Evolutionary conservation across 1,140 invertebrate genomes (phyloP), one percentile per base, ranked within the genome.

Genomic region (Subanguina moxae): DNA sequence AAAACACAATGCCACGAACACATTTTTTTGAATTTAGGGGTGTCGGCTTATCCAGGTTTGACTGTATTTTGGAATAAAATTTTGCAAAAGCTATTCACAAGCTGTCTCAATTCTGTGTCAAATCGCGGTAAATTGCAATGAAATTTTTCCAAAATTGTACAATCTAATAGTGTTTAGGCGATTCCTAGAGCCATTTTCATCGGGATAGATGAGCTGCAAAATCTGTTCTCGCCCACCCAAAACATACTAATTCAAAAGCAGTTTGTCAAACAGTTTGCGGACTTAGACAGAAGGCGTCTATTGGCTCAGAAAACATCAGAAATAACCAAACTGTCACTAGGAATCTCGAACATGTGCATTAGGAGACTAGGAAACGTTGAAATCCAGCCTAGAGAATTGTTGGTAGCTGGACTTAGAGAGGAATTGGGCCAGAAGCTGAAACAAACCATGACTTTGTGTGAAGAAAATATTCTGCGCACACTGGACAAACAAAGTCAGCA

Each of bases 291-390:
- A n/a, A 25, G 74, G 19, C 57, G 71, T 7, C 19, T 8, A 58
- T 52, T 76, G 1, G 75, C 74, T 21, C 56, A 75, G 57, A 71
- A 77, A 45, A 76, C 76, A 17, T 72, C 27, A 23, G 64, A 76
- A 68, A 78, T 76, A 25, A 73, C 76, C 27, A 78, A 76, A 43
- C 62, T 76, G n/a, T 66, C 74, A 42, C 48, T 72, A 42, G 74
- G 74, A 23, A 76, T 76, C 43, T 78, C 74, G 25, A 70, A 75
- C n/a, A 76, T 76, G 48, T 65, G 70, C 19, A 69, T 76, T 21
- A 68, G 59, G 13, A 38, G 62, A 30, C 62, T 76, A 1, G 74
- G 74, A 8, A 62, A 58, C 46, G 64, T 76, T 32, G 59, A 78
- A 38, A 71, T 76, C 52, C 56, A 70, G 8, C 72, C 74, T 19